phyloP scores from a whole-genome alignment of 2,797 vertebrate genomes.

The Sparidentex hasta region DNA sequence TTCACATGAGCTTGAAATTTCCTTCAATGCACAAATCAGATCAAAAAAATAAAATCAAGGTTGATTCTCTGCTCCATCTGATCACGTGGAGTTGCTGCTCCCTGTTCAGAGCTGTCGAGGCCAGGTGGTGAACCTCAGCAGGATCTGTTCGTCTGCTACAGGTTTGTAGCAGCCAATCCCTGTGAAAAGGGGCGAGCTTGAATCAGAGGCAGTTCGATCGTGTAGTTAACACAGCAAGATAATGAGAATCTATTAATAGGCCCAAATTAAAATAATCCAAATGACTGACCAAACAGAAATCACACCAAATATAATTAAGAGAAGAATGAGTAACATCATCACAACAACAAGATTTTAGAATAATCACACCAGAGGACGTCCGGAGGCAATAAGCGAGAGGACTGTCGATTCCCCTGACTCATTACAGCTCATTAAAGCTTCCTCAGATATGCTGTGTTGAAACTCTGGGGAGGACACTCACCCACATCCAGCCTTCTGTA shows the following conservation, averaged over 20 bases:
- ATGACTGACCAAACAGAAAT: background rate
- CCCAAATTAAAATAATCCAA: background rate
- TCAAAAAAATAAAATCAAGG: background rate
- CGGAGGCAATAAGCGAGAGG: slow-evolving; percentile 44
- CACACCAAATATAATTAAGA: background rate
- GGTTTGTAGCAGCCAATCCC: slow-evolving; percentile 78
- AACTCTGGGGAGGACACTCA: slow-evolving; percentile 67
- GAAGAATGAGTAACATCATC: background rate
- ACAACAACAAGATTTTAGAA: slow-evolving; percentile 6
- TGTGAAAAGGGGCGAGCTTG: slow-evolving; percentile 43
- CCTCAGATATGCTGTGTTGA: slow-evolving; percentile 25
- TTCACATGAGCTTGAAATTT: background rate
- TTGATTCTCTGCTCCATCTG: background rate
- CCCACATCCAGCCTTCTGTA: slow-evolving; percentile 69
- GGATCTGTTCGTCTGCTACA: slow-evolving; percentile 70
- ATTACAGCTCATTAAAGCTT: slow-evolving; percentile 66
- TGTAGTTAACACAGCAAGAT: background rate
- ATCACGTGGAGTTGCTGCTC: background rate
- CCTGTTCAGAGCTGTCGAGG: slow-evolving; percentile 6
- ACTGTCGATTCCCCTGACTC: slow-evolving; percentile 50
- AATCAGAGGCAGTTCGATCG: background rate
- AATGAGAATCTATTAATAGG: background rate
- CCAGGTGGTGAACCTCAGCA: slow-evolving; percentile 76
- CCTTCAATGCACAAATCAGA: background rate
- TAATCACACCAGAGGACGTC: slow-evolving; percentile 25